A percentile compares a stretch with the other conserved stretches of the same genome.
These are phyloP conservation scores for Amphiura filiformis DNA, from an alignment of 35 echinoderm and acorn worm genomes.

Conservation along the genomic window DNA sequence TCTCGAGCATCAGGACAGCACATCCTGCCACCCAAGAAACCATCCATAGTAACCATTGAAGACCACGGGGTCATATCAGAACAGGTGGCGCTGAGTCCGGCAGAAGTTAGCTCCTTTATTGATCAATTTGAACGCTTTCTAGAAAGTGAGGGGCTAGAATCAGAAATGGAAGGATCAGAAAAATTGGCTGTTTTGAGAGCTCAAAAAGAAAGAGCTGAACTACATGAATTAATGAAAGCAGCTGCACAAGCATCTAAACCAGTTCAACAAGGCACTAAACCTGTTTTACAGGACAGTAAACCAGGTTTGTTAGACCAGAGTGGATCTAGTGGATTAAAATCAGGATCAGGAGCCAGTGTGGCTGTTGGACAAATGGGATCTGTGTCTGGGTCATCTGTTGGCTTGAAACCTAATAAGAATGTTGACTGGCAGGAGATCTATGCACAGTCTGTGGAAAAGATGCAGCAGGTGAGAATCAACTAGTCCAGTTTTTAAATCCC, in stretches of 20 bases:
- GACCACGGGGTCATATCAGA: conserved; percentile 59
- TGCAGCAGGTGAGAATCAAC: too few relatives aligned
- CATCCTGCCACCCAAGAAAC: not conserved
- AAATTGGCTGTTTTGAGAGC: not conserved
- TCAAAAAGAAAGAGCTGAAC: not conserved
- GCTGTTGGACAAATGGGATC: not conserved
- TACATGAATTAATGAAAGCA: not conserved
- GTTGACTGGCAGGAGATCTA: not conserved
- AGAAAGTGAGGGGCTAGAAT: conserved; percentile 71
- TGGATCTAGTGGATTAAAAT: not conserved
- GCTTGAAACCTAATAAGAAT: not conserved
- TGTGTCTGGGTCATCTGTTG: not conserved
- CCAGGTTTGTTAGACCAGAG: not conserved
- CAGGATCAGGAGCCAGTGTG: not conserved
- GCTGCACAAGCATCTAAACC: too few relatives aligned
- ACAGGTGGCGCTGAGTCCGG: conserved; percentile 41
- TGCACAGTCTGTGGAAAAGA: not conserved
- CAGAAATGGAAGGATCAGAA: not conserved
- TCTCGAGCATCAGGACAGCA: not conserved
- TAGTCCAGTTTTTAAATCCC: too few relatives aligned
- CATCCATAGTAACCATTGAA: conserved; percentile 54
- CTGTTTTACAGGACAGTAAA: not conserved
- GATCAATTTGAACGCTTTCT: conserved; percentile 97
- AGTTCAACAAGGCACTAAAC: not conserved
- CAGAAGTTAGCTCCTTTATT: conserved; percentile 69